Conservation (phyloP, 1,140 invertebrate species). For the Augochlora pura region DNA sequence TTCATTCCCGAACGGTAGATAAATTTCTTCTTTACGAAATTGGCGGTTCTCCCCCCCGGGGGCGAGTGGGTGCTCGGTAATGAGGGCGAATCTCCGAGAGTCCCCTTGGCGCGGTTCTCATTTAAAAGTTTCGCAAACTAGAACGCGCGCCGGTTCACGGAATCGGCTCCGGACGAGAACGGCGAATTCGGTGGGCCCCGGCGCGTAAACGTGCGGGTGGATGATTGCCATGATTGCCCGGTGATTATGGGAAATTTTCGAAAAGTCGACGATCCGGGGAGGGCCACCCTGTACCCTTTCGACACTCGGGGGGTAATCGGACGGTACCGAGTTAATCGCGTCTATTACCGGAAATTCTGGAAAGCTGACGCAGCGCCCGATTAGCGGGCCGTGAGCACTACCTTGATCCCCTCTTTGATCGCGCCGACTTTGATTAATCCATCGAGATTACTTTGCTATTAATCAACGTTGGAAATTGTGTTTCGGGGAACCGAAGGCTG, state of each 20-base stretch:
- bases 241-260: conserved; percentile 61
- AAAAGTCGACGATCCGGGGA: conserved; percentile 39
- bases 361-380: conserved; percentile 31
- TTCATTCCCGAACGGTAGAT: background rate
- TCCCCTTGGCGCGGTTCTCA: background rate
- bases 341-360: conserved; percentile 51
- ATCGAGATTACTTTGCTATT: background rate
- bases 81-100: conserved; percentile 23
- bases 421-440: background rate
- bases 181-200: conserved; percentile 8
- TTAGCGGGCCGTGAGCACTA: background rate
- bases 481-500: background rate
- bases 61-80: conserved; percentile 16
- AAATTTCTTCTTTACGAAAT: conserved; percentile 36
- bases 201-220: conserved; percentile 59
- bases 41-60: conserved; percentile 28
- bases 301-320: conserved; percentile 33
- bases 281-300: conserved; percentile 9
- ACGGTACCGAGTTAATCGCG: conserved; percentile 40
- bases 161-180: conserved; percentile 20
- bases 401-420: conserved; percentile 34
- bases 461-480: background rate
- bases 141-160: conserved; percentile 26
- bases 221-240: conserved; percentile 61
- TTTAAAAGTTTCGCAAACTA: conserved; percentile 30